These are phyloP conservation scores for Malurus splendens DNA, from an alignment of 2,797 vertebrate genomes.

Conservation along the genomic window DNA sequence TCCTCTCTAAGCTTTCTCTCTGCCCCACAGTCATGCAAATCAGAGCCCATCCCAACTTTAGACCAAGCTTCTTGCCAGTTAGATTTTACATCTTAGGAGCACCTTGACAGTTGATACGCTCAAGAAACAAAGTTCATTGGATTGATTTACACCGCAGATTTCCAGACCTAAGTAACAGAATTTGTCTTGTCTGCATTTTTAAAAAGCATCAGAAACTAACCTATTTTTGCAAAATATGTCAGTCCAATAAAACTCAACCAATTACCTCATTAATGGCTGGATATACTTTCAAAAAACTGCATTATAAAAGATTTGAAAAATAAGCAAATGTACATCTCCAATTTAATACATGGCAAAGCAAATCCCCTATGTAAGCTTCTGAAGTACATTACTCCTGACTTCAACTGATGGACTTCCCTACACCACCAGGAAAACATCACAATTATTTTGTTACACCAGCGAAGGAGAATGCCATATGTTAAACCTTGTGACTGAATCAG, in stretches of 20 bases:
- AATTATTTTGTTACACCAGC: neutral
- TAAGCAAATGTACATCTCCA: neutral
- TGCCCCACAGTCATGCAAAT: neutral
- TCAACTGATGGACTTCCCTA: neutral
- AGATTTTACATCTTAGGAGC: neutral
- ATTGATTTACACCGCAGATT: neutral
- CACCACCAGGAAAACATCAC: neutral
- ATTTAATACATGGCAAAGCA: neutral
- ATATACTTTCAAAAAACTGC: neutral
- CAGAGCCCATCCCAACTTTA: neutral
- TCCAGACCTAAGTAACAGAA: neutral
- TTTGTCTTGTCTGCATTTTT: neutral
- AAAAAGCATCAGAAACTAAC: neutral
- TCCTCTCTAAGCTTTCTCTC: neutral
- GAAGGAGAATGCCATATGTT: neutral
- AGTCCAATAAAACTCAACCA: neutral
- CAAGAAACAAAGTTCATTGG: neutral
- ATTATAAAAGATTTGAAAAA: neutral
- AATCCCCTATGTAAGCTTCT: fast-evolving
- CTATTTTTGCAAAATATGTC: neutral
- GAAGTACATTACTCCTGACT: neutral
- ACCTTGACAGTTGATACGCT: neutral
- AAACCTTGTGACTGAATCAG: neutral
- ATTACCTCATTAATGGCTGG: neutral
- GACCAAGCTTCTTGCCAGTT: neutral